Evolutionary conservation across 2,113 vertebrate species (phyloP).

Genomic region (Crocuta crocuta): DNA sequence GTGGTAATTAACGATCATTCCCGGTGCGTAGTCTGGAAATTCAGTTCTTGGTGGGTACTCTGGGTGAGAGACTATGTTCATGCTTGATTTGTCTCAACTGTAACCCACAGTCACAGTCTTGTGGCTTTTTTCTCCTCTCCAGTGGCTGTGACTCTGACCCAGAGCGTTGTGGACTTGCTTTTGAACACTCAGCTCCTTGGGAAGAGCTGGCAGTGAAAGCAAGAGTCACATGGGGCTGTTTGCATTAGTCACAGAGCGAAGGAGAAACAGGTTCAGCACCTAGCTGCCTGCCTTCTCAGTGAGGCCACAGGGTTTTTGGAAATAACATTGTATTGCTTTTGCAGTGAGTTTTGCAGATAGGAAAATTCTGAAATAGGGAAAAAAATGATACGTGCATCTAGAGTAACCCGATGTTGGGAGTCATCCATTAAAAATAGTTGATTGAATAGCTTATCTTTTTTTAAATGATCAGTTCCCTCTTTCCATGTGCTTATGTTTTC

Average conservation of each 20-base stretch:
- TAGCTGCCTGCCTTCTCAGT: neutral
- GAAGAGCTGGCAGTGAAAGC: neutral
- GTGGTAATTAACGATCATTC: neutral
- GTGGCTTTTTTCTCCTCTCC: neutral
- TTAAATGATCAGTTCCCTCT: neutral
- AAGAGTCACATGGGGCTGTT: neutral
- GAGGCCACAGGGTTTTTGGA: neutral
- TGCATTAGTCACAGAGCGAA: neutral
- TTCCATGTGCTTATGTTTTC: neutral
- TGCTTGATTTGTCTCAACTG: neutral
- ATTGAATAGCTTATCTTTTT: constrained; percentile 24
- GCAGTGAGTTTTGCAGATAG: neutral
- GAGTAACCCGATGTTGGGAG: constrained; percentile 50
- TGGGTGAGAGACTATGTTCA: neutral
- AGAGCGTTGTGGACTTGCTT: neutral
- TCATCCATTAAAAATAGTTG: neutral
- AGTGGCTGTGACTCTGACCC: neutral
- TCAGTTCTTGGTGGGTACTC: neutral
- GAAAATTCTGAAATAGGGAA: neutral
- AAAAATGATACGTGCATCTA: neutral
- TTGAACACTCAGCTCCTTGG: neutral
- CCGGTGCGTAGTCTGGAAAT: neutral
- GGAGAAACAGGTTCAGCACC: fast-evolving
- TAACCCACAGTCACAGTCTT: neutral
- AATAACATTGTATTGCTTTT: neutral